Evolutionary conservation across 2,113 vertebrate genomes (phyloP), one percentile per base, ranked within the genome.

Genomic region (Myodes glareolus): DNA sequence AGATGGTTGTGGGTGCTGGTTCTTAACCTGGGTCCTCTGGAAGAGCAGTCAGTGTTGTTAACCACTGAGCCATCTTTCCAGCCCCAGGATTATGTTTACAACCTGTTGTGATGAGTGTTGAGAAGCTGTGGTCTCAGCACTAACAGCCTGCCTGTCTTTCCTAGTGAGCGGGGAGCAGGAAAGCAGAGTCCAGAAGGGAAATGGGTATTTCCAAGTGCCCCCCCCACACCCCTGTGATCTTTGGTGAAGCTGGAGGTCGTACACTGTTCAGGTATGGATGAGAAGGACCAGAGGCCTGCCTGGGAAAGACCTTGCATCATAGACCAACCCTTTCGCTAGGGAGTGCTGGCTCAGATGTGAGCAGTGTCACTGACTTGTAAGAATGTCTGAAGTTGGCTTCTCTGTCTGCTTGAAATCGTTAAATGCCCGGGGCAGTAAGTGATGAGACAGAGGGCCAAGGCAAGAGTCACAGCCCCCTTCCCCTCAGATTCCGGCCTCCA

Each of bases 141-240:
- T 90, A 33, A 86, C 25, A 82, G 1, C 73, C 14, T 96, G 0
- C 84, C 0, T 97, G 58, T 96, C 58, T 45, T 91, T 68, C 90
- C 63, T 98, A 99, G 99, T 99, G 88, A 99, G 99, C 9, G 99
- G 99, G 9, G 99, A 99, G 96, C 99, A 99, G 95, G 99, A 99
- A 97, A 99, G 98, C 98, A 98, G 99, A 97, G 99, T 99, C 55
- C 99, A 99, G 98, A 99, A 99, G 96, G 99, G 99, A 90, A 99
- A 99, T n/a, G 99, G 99, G 27, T 99, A 99, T 72, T 99, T 99
- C 96, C 99, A 99, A 97, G 99, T 99, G 97, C 99, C 99, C n/a
- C 99, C 99, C 99, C 12, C 99, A 99, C 98, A 99, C 99, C 4
- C 99, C 99, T 2, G 99, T 99, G 93, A 99, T 99, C 98, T 99